Base-by-base conservation (phyloP, 1,140 invertebrate species). In the Drosophila orena region DNA sequence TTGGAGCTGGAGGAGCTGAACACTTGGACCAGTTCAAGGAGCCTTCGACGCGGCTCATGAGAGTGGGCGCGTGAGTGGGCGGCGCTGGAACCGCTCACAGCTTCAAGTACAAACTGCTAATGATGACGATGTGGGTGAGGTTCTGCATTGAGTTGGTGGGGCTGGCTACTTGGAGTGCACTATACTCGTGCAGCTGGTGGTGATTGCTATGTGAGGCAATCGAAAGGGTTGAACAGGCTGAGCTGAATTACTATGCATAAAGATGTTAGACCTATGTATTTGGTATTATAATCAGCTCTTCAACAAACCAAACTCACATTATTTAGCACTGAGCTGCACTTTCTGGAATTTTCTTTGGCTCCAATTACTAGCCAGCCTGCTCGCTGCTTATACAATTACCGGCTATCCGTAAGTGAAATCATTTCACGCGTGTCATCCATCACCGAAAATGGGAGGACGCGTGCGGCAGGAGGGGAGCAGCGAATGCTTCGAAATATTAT, bases 391-490 rank as follows among this genome's bases (percentile, higher is more conserved):
- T 70, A 85, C 78, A 81, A 81, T 86, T 81, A 54, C 54, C 59
- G 47, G 35, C 70, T 74, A 34, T 50, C 49, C 65, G 68, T 60
- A 69, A 86, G 83, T 86, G 79, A 86, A 86, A 86, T 88, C 61
- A 88, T 88, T 88, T 73, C 54, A 86, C 61, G 78, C 78, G 78
- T 78, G 81, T 77, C 77, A 84, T 65, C 53, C 80, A 77, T 76
- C 61, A 76, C 43, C 49, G 42, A 77, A 77, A 52, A 61, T 24
- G 11, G 14, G 10, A 34, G 15, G 66, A 42, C 22, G n/a, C 27
- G 38, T 17, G 3, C 66, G 20, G 47, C 47, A 24, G 46, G 55
- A 68, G 56, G 62, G 47, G 49, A 68, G 42, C 59, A 60, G 24
- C 72, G 35, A 75, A 56, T 24, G 4, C 24, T 24, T 24, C 2